Conservation (phyloP, 2,113 vertebrate species). For the Silurus glanis region DNA sequence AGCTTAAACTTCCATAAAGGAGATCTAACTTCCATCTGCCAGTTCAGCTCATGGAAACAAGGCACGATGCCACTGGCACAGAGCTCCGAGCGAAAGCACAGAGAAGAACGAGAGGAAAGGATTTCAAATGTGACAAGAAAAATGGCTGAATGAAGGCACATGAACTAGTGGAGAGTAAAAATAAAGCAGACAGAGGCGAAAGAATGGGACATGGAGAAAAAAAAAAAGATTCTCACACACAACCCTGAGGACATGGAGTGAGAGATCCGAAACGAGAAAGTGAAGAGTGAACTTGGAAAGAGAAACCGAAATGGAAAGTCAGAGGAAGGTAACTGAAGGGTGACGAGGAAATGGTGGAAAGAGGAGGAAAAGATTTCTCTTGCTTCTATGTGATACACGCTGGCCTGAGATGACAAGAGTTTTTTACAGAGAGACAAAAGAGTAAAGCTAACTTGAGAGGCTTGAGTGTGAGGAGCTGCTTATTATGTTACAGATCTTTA, state of each 20-base stretch:
- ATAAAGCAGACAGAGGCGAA: background rate
- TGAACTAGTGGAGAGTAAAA: conserved; percentile 9
- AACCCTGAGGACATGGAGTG: conserved; percentile 7
- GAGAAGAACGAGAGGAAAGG: conserved; percentile 13
- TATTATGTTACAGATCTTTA: background rate
- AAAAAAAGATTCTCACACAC: background rate
- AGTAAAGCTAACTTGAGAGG: background rate
- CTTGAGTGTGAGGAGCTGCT: background rate
- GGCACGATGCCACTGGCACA: conserved; percentile 55
- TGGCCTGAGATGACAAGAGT: conserved; percentile 7
- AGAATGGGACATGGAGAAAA: background rate
- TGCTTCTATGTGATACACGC: conserved; percentile 35
- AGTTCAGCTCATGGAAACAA: conserved; percentile 54
- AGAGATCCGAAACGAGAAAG: background rate
- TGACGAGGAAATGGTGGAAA: background rate
- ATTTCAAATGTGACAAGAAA: conserved; percentile 27
- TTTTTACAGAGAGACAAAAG: background rate
- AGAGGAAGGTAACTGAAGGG: conserved; percentile 18
- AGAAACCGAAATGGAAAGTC: background rate
- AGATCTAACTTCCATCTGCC: conserved; percentile 49
- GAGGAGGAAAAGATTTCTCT: conserved; percentile 9
- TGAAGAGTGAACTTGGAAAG: background rate
- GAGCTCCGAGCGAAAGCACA: background rate
- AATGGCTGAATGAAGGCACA: background rate
- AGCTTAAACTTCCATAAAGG: conserved; percentile 53